Percentiles rank a stretch among this genome's conserved stretches.
These are phyloP conservation scores for Halesus radiatus DNA, from an alignment of 1,140 invertebrate genomes.

Conservation along the genomic window DNA sequence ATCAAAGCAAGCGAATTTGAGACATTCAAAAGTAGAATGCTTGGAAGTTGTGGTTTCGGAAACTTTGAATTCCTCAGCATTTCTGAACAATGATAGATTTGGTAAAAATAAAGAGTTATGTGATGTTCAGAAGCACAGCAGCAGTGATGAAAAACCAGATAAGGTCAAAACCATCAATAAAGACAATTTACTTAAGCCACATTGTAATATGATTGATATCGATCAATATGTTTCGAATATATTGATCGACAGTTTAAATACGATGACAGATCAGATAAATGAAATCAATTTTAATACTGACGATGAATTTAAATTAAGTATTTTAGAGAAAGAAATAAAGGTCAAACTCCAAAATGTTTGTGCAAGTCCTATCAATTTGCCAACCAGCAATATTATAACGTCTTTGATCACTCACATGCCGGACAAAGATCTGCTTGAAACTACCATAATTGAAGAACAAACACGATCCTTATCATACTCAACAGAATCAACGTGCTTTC, in stretches of 20 bases:
- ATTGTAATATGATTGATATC: conserved; percentile 60
- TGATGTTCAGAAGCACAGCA: conserved; percentile 25
- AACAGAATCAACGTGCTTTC: conserved; percentile 52
- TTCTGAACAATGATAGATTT: conserved; percentile 43
- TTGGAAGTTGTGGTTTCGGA: conserved; percentile 69
- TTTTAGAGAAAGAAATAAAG: conserved; percentile 70
- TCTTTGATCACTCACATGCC: conserved; percentile 51
- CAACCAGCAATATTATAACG: conserved; percentile 47
- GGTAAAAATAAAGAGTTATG: conserved; percentile 3
- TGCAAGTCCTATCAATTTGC: conserved; percentile 64
- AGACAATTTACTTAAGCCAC: conserved; percentile 30
- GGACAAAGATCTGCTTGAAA: conserved; percentile 54
- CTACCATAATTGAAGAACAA: conserved; percentile 54
- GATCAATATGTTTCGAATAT: conserved; percentile 69
- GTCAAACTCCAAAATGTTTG: conserved; percentile 68
- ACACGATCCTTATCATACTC: conserved; percentile 50
- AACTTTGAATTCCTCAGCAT: conserved; percentile 60
- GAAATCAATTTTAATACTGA: conserved; percentile 66
- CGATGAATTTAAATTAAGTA: conserved; percentile 63
- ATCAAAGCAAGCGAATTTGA: neutral
- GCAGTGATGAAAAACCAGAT: conserved; percentile 23
- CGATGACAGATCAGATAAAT: conserved; percentile 66
- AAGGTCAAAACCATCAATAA: conserved; percentile 32
- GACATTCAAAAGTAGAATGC: conserved; percentile 58
- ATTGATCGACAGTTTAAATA: conserved; percentile 68